A percentile compares a stretch with the other conserved stretches of the same genome.
phyloP scores from a whole-genome alignment of 2,797 vertebrate genomes.

The Alcedo quadribrachys region DNA sequence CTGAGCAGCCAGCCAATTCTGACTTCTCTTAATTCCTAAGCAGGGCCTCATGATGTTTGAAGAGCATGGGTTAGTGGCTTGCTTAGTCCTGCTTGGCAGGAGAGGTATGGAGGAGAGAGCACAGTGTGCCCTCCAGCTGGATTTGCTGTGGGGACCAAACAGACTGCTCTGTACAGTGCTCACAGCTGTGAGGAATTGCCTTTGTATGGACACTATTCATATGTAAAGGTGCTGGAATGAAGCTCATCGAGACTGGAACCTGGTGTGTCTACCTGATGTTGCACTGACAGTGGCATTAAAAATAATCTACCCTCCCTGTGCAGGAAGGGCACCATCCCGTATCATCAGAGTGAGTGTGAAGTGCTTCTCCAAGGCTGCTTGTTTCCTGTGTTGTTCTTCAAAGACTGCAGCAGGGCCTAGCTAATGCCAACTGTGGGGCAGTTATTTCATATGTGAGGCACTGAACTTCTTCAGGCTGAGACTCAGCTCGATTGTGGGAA shows the following conservation, averaged over 20 bases:
- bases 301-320: neutral
- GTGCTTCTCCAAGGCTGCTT: neutral
- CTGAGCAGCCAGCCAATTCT: neutral
- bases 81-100: neutral
- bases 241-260: neutral
- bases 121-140: neutral
- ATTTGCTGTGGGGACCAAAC: neutral
- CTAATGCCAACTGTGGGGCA: neutral
- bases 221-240: neutral
- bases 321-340: neutral
- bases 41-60: neutral
- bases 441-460: neutral
- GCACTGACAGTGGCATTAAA: neutral
- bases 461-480: neutral
- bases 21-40: neutral
- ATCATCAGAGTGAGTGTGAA: fast-evolving
- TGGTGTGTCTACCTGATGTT: neutral
- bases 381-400: neutral
- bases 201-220: neutral
- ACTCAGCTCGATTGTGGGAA: neutral
- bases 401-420: neutral
- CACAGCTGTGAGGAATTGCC: neutral
- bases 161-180: neutral
- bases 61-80: neutral
- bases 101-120: neutral